Percentiles rank a stretch among this genome's conserved stretches.
These are phyloP conservation scores for Rhagonycha lutea DNA, from an alignment of 2,888 invertebrate species.

Conservation along the genomic window DNA sequence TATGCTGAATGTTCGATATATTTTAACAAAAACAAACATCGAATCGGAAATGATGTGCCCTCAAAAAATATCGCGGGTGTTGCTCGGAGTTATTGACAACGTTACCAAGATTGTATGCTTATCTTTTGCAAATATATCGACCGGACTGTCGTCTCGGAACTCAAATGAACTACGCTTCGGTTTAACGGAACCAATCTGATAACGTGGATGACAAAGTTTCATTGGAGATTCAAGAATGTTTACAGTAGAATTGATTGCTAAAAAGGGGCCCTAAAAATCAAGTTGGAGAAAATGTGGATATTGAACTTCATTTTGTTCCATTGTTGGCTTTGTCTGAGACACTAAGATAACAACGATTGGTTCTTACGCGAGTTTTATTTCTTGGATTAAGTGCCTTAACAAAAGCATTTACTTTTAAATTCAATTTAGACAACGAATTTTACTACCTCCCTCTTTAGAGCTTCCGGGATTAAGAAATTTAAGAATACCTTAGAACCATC, in stretches of 20 bases:
- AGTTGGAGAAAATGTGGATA: not conserved
- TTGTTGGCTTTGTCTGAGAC: not conserved
- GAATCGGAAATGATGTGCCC: too few relatives aligned
- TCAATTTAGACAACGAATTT: not conserved
- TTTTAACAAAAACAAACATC: not conserved
- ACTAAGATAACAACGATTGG: not conserved
- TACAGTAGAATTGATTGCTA: not conserved
- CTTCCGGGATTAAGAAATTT: not conserved
- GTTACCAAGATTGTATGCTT: too few relatives aligned
- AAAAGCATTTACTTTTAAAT: not conserved
- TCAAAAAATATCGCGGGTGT: not conserved
- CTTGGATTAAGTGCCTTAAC: not conserved
- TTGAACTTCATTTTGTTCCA: not conserved
- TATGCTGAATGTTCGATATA: not conserved
- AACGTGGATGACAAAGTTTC: not conserved
- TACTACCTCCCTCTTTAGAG: not conserved
- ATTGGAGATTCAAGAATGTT: not conserved
- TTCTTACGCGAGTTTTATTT: not conserved
- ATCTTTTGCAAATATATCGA: too few relatives aligned
- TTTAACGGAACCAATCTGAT: not conserved
- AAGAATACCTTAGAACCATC: not conserved
- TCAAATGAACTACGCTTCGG: not conserved
- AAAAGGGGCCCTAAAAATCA: not conserved
- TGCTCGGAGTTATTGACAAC: not conserved
- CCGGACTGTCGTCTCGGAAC: too few relatives aligned